Evolutionary conservation across 2,888 invertebrate species (phyloP), one percentile per base, ranked within the genome.

Genomic region (Pristionchus fissidentatus): DNA sequence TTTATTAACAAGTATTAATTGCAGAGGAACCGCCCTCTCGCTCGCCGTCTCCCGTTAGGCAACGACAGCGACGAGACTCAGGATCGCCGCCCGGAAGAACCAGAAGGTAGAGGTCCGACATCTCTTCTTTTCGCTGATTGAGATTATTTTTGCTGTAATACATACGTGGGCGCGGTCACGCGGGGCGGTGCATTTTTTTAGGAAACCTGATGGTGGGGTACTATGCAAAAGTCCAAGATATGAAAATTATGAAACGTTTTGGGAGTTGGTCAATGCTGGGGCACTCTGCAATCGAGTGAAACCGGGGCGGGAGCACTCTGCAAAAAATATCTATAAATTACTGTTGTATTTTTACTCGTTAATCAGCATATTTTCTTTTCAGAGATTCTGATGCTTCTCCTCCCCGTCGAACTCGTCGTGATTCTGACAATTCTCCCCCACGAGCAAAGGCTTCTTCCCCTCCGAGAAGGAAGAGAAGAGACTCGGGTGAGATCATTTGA

Each of bases 401-500:
- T 38, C 79, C 57, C 2, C 60, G 62, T 29, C 41, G 80, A 4
- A 46, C 43, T 3, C 43, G 80, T 19, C 43, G 62, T 2, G 80
- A 81, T n/a, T 81, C 80, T 4, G 80, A 81, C 46, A 81, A 60
- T 46, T 81, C 80, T 19, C 80, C 80, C 5, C 80, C 80, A n/a
- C 55, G 79, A 35, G 75, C 75, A 10, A 19, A 70, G 2, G 41
- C 41, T 0, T 70, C 79, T 15, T 38, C 79, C 0, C 55, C 57
- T 26, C 41, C 62, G 4, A 13, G 62, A 62, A 62, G 62, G 35
- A 29, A 35, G 35, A 62, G 62, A 35, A 15, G 62, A 62, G 62
- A 62, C 19, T 62, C 62, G 5, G 62, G 62, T 62, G 35, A 32
- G 62, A 22, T 15, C 52, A 15, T 49, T 49, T 19, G 19, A 10